Percentiles rank a stretch among this genome's conserved stretches.
phyloP scores from a whole-genome alignment of 1,140 invertebrate species.

The Bombyx mandarina region DNA sequence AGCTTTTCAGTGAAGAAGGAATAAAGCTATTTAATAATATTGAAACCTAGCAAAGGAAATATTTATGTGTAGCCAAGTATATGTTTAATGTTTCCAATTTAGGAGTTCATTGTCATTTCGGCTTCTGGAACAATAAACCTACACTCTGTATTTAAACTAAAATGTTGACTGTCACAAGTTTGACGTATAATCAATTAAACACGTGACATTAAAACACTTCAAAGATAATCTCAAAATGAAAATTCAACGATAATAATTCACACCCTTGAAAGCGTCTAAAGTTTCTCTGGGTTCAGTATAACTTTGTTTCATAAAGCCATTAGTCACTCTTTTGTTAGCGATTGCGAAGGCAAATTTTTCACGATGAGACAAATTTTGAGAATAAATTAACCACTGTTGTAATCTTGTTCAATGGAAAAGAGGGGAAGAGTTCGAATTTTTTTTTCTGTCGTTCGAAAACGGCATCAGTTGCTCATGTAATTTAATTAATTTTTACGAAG shows the following conservation, averaged over 20 bases:
- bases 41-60: too few relatives aligned
- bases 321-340: conserved; percentile 68
- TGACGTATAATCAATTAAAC: too few relatives aligned
- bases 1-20: too few relatives aligned
- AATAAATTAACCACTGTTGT: conserved; percentile 66
- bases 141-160: too few relatives aligned
- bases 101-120: too few relatives aligned
- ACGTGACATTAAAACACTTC: too few relatives aligned
- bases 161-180: too few relatives aligned
- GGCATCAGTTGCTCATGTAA: conserved; percentile 11
- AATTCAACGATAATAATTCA: conserved; percentile 58
- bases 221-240: not conserved
- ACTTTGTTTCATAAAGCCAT: conserved; percentile 65
- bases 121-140: too few relatives aligned
- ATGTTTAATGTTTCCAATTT: too few relatives aligned
- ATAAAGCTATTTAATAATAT: too few relatives aligned
- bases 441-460: conserved; percentile 26
- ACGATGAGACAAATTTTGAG: conserved; percentile 66
- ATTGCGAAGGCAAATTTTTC: conserved; percentile 65
- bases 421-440: conserved; percentile 21
- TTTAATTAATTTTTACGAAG: conserved; percentile 2
- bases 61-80: too few relatives aligned
- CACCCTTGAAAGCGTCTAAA: conserved; percentile 59
- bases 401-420: conserved; percentile 59
- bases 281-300: conserved; percentile 46